Conservation (phyloP, 53 echinoderm and acorn worm genomes). For the Holothuria scabra region DNA sequence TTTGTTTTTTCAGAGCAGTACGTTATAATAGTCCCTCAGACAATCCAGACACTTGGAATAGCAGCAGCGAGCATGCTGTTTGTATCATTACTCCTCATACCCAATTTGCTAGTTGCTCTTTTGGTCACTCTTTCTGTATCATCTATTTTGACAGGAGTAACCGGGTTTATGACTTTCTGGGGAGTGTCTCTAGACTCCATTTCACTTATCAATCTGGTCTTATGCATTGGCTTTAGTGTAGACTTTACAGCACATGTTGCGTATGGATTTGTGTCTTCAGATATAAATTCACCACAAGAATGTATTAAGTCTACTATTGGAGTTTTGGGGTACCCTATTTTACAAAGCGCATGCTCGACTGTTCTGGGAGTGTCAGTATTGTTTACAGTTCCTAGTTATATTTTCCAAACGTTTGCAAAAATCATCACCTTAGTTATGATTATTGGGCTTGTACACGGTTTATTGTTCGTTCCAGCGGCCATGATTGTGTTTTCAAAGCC, state of each 20-base stretch:
- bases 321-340: background rate
- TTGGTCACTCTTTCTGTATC: no score
- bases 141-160: slow-evolving; percentile 2
- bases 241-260: no score
- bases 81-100: background rate
- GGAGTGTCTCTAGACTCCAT: no score
- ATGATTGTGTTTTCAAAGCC: background rate
- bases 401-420: slow-evolving; percentile 23
- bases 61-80: background rate
- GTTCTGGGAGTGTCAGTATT: no score
- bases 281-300: no score
- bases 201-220: no score
- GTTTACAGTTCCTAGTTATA: no score
- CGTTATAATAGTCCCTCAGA: background rate
- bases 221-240: no score
- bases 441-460: background rate
- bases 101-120: background rate
- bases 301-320: background rate
- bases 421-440: background rate
- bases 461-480: background rate
- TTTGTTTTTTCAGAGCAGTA: slow-evolving; percentile 15
- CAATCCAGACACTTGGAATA: background rate
- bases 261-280: no score
- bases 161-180: no score
- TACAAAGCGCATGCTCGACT: background rate